Evolutionary conservation across 2,888 invertebrate genomes (phyloP).

Genomic region (Quadroppia sp.): DNA sequence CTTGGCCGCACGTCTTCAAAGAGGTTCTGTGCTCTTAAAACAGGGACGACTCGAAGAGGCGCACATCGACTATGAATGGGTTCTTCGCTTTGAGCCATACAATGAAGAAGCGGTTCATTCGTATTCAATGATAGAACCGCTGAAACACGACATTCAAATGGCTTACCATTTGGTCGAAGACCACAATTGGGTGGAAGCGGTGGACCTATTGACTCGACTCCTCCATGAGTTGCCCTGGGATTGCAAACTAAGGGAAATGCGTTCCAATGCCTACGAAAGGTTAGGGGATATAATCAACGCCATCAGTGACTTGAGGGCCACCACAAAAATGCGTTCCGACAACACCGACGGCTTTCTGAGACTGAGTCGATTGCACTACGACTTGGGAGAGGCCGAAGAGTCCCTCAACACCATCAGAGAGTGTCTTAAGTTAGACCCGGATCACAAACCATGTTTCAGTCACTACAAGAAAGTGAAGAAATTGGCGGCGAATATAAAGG

Average conservation of each 20-base stretch:
- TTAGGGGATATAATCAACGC: conserved; percentile 76
- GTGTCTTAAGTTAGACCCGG: conserved; percentile 93
- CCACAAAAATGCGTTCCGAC: conserved; percentile 85
- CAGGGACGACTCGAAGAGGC: conserved; percentile 75
- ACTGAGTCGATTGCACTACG: conserved; percentile 78
- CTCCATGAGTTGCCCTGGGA: conserved; percentile 78
- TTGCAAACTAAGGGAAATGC: conserved; percentile 69
- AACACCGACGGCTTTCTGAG: conserved; percentile 80
- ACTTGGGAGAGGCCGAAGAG: conserved; percentile 84
- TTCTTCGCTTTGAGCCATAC: conserved; percentile 67
- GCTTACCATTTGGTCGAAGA: conserved; percentile 63
- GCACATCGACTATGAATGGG: conserved; percentile 71
- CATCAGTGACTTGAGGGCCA: conserved; percentile 80
- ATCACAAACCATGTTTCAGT: conserved; percentile 91
- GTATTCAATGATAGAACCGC: conserved; percentile 63
- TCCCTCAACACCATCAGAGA: conserved; percentile 89
- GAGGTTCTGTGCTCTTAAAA: conserved; percentile 84
- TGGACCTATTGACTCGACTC: conserved; percentile 63
- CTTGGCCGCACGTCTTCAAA: conserved; percentile 68
- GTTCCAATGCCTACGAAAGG: conserved; percentile 78
- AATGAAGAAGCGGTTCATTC: conserved; percentile 72
- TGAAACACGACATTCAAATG: conserved; percentile 62
- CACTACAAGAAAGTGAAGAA: conserved; percentile 95
- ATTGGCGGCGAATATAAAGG: conserved; percentile 69
- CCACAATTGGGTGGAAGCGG: conserved; percentile 62